phyloP scores from a whole-genome alignment of 2,888 invertebrate genomes.

The Agrochola circellaris region DNA sequence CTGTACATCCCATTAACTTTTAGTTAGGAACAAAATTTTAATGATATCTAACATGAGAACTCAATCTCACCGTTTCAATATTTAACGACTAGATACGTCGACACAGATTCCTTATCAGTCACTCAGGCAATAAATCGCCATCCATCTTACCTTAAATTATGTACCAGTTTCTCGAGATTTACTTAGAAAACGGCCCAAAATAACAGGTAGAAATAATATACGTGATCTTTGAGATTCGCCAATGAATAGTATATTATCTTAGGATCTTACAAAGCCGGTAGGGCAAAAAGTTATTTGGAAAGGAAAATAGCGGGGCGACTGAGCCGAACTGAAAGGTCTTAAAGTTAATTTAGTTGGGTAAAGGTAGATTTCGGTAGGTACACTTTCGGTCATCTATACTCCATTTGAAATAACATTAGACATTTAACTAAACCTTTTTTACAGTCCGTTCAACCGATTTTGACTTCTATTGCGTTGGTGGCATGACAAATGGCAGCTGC shows the following conservation, averaged over 20 bases:
- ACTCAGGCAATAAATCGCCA: slow-evolving; percentile 24
- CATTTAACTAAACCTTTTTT: no score
- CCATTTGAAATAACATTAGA: no score
- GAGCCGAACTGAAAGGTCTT: background rate
- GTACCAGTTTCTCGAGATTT: background rate
- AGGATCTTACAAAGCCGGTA: slow-evolving; percentile 11
- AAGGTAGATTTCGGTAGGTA: no score
- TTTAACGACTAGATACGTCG: slow-evolving; percentile 43
- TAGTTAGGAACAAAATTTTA: background rate
- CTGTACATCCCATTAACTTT: background rate
- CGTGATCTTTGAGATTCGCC: slow-evolving; percentile 8
- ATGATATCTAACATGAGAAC: slow-evolving; percentile 3
- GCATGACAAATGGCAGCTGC: no score
- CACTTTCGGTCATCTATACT: background rate
- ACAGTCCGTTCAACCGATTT: no score
- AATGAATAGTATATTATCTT: slow-evolving; percentile 19
- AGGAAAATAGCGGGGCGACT: background rate
- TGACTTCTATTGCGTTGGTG: no score
- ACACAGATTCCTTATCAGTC: slow-evolving; percentile 53
- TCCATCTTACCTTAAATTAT: slow-evolving; percentile 15
- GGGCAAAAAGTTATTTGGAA: slow-evolving; percentile 12
- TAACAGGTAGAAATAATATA: slow-evolving; percentile 7
- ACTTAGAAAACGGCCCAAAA: background rate
- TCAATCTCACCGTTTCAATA: slow-evolving; percentile 39
- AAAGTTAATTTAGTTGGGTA: slow-evolving; percentile 6